Percentiles rank a stretch among this genome's conserved stretches.
Evolutionary conservation across 30 jellyfish, hydroid and myxozoan genomes (phyloP).

Genomic region (Aurelia sp.): DNA sequence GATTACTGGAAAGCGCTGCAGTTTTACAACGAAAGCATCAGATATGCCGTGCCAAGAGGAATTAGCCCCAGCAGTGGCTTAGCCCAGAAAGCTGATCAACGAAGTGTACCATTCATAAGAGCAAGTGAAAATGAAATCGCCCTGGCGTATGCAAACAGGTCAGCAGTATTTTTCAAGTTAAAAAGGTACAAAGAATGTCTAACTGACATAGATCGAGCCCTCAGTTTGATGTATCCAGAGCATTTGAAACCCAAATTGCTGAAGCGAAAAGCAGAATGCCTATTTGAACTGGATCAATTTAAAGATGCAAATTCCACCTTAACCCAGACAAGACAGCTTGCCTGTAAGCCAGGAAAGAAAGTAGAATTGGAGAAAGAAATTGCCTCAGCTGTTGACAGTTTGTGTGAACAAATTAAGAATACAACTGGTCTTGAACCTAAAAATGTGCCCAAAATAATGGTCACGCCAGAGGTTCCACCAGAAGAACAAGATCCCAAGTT

Average conservation of each 20-base stretch:
- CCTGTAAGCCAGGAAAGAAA: neutral
- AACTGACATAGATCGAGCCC: constrained; percentile 76
- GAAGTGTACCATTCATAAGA: too few relatives aligned
- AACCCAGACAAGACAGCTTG: constrained; percentile 8
- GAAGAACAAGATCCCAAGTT: neutral
- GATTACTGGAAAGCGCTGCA: constrained; percentile 68
- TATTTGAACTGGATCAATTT: constrained; percentile 5
- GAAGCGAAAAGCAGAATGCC: constrained; percentile 63
- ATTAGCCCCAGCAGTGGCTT: neutral
- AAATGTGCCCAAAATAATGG: neutral
- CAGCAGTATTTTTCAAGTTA: constrained; percentile 82
- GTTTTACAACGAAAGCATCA: constrained; percentile 70
- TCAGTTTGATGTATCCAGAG: constrained; percentile 54
- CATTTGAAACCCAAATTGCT: constrained; percentile 31
- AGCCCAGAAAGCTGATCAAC: too few relatives aligned
- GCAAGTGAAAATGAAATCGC: constrained; percentile 15
- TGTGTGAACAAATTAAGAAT: neutral
- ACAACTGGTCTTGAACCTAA: neutral
- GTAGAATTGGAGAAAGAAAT: neutral
- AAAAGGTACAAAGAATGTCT: constrained; percentile 58
- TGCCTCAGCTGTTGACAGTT: constrained; percentile 7
- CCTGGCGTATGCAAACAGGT: constrained; percentile 86
- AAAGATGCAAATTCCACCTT: constrained; percentile 41
- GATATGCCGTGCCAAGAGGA: constrained; percentile 25
- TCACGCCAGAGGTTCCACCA: neutral